phyloP scores from a whole-genome alignment of 2,888 invertebrate genomes.

The Epistrophella euchroma region DNA sequence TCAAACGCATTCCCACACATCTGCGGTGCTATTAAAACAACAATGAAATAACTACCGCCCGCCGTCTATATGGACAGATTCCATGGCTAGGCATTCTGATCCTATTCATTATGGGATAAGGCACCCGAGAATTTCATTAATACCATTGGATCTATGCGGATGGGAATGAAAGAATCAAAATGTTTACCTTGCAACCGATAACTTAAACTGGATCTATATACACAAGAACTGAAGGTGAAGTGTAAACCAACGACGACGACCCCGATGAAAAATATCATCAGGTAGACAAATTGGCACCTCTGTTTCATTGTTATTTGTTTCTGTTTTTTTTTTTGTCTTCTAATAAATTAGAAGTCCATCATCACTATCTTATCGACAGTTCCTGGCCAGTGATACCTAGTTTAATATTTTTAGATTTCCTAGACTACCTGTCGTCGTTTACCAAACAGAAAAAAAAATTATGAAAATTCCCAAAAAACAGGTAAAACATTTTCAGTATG shows the following conservation, averaged over 20 bases:
- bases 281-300: constrained; percentile 75
- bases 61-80: not conserved
- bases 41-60: constrained; percentile 46
- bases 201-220: constrained; percentile 47
- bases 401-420: constrained; percentile 28
- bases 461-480: constrained; percentile 55
- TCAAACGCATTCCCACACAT: constrained; percentile 59
- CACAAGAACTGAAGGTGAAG: constrained; percentile 27
- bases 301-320: constrained; percentile 19
- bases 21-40: constrained; percentile 70
- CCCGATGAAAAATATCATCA: constrained; percentile 29
- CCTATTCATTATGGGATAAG: constrained; percentile 74
- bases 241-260: not conserved
- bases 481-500: constrained; percentile 56
- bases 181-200: constrained; percentile 63
- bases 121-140: constrained; percentile 72
- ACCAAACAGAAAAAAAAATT: constrained; percentile 3
- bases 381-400: constrained; percentile 23
- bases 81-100: constrained; percentile 37
- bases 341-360: constrained; percentile 50
- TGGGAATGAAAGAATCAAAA: constrained; percentile 33
- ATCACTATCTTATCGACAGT: constrained; percentile 31
- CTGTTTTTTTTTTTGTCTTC: constrained; percentile 29
- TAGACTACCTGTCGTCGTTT: constrained; percentile 67
- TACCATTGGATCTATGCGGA: constrained; percentile 36